Percentiles rank a stretch among this genome's conserved stretches.
These are phyloP conservation scores for Pandemis corylana DNA, from an alignment of 2,888 invertebrate genomes.

Conservation along the genomic window DNA sequence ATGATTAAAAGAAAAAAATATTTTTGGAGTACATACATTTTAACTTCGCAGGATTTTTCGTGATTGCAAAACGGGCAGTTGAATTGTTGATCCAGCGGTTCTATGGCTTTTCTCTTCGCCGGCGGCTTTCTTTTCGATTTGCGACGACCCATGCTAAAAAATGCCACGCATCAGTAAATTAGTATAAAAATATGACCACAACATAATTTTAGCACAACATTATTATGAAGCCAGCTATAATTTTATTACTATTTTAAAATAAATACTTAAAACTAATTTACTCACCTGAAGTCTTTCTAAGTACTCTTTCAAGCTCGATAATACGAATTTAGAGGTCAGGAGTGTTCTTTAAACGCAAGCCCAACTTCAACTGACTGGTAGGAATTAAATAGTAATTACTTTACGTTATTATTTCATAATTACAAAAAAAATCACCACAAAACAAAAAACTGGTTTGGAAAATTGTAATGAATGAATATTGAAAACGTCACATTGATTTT, in stretches of 20 bases:
- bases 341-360: background rate
- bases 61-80: conserved; percentile 99
- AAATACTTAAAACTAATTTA: background rate
- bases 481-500: too few species aligned
- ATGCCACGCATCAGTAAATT: background rate
- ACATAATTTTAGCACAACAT: background rate
- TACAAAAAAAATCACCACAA: background rate
- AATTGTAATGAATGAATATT: too few species aligned
- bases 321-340: background rate
- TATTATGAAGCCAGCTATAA: background rate
- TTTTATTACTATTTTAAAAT: background rate
- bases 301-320: background rate
- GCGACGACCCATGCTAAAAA: conserved; percentile 94
- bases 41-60: conserved; percentile 99
- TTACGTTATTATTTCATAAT: background rate
- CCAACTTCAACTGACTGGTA: background rate
- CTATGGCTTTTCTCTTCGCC: conserved; percentile 95
- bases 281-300: conserved; percentile 1
- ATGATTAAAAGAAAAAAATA: background rate
- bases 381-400: background rate
- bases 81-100: conserved; percentile 97
- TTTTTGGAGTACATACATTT: conserved; percentile 90
- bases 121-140: conserved; percentile 99
- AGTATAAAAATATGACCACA: background rate
- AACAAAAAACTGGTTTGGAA: too few species aligned